These are phyloP conservation scores for Kryptopterus vitreolus DNA, from an alignment of 2,797 vertebrate genomes.

Conservation along the genomic window DNA sequence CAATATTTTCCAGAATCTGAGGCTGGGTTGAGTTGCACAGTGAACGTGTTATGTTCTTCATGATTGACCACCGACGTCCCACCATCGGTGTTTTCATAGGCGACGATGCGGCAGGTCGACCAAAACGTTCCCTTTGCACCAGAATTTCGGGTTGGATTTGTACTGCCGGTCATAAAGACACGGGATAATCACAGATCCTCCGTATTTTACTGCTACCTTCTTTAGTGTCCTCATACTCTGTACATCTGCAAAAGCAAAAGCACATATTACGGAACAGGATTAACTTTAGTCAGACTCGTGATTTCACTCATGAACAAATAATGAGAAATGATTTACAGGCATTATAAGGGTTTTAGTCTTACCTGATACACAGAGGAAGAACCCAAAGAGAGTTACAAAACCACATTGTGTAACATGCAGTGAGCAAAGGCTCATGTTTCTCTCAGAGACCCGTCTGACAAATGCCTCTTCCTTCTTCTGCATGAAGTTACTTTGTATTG, in stretches of 20 bases:
- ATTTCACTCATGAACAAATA: no score
- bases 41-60: slow-evolving; percentile 19
- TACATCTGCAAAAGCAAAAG: slow-evolving; percentile 24
- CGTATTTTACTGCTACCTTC: slow-evolving; percentile 8
- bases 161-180: slow-evolving; percentile 47
- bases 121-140: background rate
- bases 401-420: background rate
- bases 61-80: background rate
- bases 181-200: slow-evolving; percentile 38
- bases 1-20: background rate
- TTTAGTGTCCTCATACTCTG: slow-evolving; percentile 32
- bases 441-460: background rate
- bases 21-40: slow-evolving; percentile 33
- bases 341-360: background rate
- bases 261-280: background rate
- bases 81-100: background rate
- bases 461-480: background rate
- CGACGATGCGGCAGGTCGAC: background rate
- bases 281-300: background rate
- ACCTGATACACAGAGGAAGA: slow-evolving; percentile 1
- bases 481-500: no score
- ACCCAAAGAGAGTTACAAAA: background rate
- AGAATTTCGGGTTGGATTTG: slow-evolving; percentile 25
- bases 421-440: background rate
- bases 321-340: background rate